Conservation (phyloP, 2,113 vertebrate species). For the Campylomormyrus tamandua region DNA sequence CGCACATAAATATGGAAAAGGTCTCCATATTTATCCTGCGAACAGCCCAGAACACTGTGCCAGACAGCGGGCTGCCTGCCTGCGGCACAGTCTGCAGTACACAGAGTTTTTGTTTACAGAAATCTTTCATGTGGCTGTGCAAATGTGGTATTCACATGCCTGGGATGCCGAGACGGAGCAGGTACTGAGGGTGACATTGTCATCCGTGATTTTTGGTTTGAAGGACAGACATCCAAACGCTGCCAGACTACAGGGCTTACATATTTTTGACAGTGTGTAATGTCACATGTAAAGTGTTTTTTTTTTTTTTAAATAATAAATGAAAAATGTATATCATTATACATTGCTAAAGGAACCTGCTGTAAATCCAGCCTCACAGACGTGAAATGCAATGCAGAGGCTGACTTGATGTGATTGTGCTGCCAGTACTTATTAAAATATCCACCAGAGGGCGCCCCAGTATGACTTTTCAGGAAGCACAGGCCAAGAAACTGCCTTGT, state of each 20-base stretch:
- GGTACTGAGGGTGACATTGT: neutral
- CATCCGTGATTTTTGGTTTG: neutral
- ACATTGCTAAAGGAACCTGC: neutral
- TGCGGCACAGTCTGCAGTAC: neutral
- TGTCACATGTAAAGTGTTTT: neutral
- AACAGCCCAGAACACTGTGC: constrained; percentile 34
- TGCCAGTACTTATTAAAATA: neutral
- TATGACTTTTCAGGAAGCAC: neutral
- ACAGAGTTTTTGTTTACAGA: neutral
- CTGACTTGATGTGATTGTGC: neutral
- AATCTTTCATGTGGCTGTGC: neutral
- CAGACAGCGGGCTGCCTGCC: neutral
- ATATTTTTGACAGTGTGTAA: neutral
- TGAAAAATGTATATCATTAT: neutral
- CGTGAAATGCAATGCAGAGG: neutral
- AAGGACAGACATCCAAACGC: neutral
- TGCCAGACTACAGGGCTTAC: neutral
- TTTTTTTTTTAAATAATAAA: neutral
- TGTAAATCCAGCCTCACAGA: constrained; percentile 10
- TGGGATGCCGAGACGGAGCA: neutral
- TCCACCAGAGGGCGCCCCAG: constrained; percentile 22
- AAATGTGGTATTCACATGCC: neutral
- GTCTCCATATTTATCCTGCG: constrained; percentile 40
- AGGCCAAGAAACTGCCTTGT: neutral
- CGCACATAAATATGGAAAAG: constrained; percentile 38